Percentiles rank a stretch among this genome's conserved stretches.
phyloP scores from a whole-genome alignment of 2,888 invertebrate species.

The Biston betularia region DNA sequence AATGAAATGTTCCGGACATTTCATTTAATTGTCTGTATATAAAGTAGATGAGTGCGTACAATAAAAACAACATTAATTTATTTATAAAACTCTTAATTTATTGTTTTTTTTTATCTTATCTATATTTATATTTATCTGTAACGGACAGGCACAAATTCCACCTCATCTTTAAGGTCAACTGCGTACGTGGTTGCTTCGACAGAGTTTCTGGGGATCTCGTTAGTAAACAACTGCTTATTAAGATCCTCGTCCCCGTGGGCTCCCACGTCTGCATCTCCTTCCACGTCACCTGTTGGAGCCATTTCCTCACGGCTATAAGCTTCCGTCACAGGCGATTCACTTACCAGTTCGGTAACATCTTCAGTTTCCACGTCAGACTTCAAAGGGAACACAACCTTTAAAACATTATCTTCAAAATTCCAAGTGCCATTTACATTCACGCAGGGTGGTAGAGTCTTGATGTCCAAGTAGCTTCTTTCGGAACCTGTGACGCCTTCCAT shows the following conservation, averaged over 20 bases:
- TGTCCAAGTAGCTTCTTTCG: constrained; percentile 59
- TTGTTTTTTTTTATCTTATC: too few species aligned
- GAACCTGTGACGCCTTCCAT: constrained; percentile 33
- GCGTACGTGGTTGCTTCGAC: constrained; percentile 76
- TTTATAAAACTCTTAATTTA: not conserved
- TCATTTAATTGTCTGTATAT: too few species aligned
- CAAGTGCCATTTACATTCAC: constrained; percentile 69
- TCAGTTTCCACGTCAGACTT: constrained; percentile 42
- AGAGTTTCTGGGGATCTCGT: constrained; percentile 52
- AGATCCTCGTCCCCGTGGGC: constrained; percentile 46
- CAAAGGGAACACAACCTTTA: constrained; percentile 68
- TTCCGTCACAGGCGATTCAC: constrained; percentile 38
- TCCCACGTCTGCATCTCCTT: constrained; percentile 65
- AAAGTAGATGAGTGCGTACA: too few species aligned
- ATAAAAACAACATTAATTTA: not conserved
- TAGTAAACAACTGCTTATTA: constrained; percentile 55
- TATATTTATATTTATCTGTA: constrained; percentile 38
- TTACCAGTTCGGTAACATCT: constrained; percentile 35
- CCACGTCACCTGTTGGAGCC: constrained; percentile 51
- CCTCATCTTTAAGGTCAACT: constrained; percentile 69
- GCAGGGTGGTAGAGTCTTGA: constrained; percentile 60
- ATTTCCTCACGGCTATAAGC: constrained; percentile 63
- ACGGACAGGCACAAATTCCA: constrained; percentile 72
- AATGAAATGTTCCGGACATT: too few species aligned
- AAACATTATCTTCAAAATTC: constrained; percentile 59